Percentiles rank a stretch among this genome's conserved stretches.
Evolutionary conservation across 2,113 vertebrate species (phyloP).

Genomic region (Spermophilus dauricus): DNA sequence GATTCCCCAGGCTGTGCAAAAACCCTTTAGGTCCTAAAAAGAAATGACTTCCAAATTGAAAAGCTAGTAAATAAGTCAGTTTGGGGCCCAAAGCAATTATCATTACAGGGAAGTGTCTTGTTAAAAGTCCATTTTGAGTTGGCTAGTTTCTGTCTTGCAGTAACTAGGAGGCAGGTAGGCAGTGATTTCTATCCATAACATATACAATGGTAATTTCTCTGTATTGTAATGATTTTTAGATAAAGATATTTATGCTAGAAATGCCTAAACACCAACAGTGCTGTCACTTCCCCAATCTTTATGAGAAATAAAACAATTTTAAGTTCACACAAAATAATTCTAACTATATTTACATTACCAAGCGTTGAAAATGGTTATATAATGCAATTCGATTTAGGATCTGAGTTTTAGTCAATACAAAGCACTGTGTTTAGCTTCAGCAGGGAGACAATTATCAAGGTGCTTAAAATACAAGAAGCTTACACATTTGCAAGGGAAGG

Average conservation of each 20-base stretch:
- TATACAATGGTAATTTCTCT: not conserved
- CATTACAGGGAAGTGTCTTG: conserved; percentile 36
- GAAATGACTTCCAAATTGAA: conserved; percentile 72
- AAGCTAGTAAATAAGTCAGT: conserved; percentile 63
- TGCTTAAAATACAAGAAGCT: not conserved
- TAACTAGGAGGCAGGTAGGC: conserved; percentile 12
- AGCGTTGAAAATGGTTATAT: not conserved
- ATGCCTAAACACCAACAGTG: not conserved
- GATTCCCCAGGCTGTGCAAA: conserved; percentile 40
- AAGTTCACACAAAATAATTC: conserved; percentile 13
- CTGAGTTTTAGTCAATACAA: not conserved
- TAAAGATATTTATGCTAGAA: conserved; percentile 3
- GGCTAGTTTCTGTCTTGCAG: conserved; percentile 22
- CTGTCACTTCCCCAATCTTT: not conserved
- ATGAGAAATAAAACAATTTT: not conserved
- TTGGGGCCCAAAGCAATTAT: conserved; percentile 70
- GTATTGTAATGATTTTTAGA: not conserved
- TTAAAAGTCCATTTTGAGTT: conserved; percentile 65
- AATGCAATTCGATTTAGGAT: not conserved
- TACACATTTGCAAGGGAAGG: not conserved
- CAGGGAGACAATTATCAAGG: not conserved
- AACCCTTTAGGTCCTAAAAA: conserved; percentile 69
- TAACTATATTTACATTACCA: not conserved
- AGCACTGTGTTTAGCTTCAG: not conserved
- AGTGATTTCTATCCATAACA: conserved; percentile 18